phyloP scores from a whole-genome alignment of 2,797 vertebrate genomes.

The Anguilla megastoma region DNA sequence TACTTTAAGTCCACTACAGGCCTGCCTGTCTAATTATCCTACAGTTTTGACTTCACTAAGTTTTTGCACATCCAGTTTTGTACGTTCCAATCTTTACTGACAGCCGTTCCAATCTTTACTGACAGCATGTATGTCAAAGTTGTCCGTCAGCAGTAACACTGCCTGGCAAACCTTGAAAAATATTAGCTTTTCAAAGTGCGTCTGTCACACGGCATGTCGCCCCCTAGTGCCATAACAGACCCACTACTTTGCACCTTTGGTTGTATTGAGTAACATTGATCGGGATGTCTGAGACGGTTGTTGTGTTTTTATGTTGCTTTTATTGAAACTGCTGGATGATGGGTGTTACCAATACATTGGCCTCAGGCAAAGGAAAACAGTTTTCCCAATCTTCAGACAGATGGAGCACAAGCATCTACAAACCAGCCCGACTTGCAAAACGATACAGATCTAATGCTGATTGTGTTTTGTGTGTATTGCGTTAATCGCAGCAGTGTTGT shows the following conservation, averaged over 20 bases:
- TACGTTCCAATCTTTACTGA: too few relatives aligned
- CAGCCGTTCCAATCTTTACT: not conserved
- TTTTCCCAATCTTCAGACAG: not conserved
- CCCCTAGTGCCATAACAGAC: not conserved
- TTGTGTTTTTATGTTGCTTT: conserved; percentile 15
- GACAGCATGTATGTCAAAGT: not conserved
- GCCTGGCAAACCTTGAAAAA: not conserved
- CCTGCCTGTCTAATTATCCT: not conserved
- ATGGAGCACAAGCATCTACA: not conserved
- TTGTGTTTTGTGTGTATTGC: not conserved
- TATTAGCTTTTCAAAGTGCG: not conserved
- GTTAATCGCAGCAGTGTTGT: conserved; percentile 7
- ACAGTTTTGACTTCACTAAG: not conserved
- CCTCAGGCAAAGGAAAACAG: not conserved
- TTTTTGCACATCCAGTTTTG: not conserved
- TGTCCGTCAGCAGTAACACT: not conserved
- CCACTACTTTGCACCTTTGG: not conserved
- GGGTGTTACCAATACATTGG: not conserved
- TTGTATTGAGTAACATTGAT: not conserved
- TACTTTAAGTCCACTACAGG: not conserved
- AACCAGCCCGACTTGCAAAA: conserved; percentile 5
- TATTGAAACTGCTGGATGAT: conserved; percentile 23
- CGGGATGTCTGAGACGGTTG: not conserved
- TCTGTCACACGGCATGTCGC: too few relatives aligned
- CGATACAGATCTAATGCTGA: not conserved